Percentiles rank a stretch among this genome's conserved stretches.
phyloP scores from a whole-genome alignment of 2,888 invertebrate genomes.

The Drosophila koepferae region DNA sequence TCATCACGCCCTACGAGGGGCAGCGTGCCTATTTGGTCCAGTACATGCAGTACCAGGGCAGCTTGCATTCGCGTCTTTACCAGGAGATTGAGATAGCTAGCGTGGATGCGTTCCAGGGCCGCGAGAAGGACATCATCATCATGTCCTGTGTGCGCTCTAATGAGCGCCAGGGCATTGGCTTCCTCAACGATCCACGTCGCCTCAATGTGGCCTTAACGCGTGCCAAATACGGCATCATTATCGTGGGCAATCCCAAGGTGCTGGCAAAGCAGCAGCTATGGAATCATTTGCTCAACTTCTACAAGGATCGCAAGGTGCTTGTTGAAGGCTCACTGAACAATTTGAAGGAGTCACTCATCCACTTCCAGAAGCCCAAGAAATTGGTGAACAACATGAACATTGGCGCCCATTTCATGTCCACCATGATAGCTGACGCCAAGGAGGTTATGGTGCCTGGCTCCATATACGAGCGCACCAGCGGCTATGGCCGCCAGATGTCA shows the following conservation, averaged over 20 bases:
- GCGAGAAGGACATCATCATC: conserved; percentile 99
- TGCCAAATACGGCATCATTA: conserved; percentile 98
- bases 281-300: conserved; percentile 98
- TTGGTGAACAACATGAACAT: conserved; percentile 97
- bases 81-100: conserved; percentile 99
- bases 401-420: conserved; percentile 98
- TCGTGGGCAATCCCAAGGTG: conserved; percentile 99
- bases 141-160: conserved; percentile 99
- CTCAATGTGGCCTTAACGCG: conserved; percentile 99
- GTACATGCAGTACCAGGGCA: conserved; percentile 99
- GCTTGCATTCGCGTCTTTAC: conserved; percentile 97
- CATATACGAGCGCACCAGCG: conserved; percentile 92
- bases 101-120: conserved; percentile 99
- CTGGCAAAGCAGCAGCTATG: conserved; percentile 98
- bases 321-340: conserved; percentile 99
- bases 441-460: conserved; percentile 98
- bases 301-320: conserved; percentile 96
- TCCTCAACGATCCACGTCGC: conserved; percentile 98
- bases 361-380: conserved; percentile 98
- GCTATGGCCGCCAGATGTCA: conserved; percentile 62
- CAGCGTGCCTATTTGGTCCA: conserved; percentile 98
- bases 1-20: conserved; percentile 99
- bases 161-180: conserved; percentile 98
- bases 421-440: conserved; percentile 97
- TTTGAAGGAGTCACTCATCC: conserved; percentile 97